A percentile compares a stretch with the other conserved stretches of the same genome.
phyloP scores from a whole-genome alignment of 1,140 invertebrate genomes.

The Brachionus calyciflorus region DNA sequence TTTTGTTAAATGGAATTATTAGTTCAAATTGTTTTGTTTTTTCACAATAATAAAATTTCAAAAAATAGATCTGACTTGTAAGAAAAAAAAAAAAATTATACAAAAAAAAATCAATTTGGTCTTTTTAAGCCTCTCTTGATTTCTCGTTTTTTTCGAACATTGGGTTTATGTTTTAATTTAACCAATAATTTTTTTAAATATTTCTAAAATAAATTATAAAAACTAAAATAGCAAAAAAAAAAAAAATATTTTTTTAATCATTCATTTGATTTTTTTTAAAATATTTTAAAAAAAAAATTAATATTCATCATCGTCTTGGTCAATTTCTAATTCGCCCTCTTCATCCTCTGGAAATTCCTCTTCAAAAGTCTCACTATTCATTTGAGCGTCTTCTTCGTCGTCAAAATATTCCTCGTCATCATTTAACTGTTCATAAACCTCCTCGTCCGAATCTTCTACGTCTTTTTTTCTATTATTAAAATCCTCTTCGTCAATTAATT shows the following conservation, averaged over 20 bases:
- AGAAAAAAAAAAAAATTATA: not conserved
- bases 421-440: slow-evolving; percentile 17
- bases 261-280: not conserved
- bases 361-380: not conserved
- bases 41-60: not conserved
- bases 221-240: too few relatives aligned
- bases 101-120: not conserved
- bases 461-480: not conserved
- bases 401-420: slow-evolving; percentile 17
- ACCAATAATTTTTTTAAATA: not conserved
- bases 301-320: not conserved
- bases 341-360: not conserved
- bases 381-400: not conserved
- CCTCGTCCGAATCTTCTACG: not conserved
- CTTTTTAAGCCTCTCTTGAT: not conserved
- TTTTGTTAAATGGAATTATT: not conserved
- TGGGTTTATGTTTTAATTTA: not conserved
- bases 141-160: too few relatives aligned
- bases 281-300: too few relatives aligned
- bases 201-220: not conserved
- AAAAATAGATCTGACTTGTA: not conserved
- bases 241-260: not conserved
- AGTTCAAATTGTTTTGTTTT: not conserved
- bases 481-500: slow-evolving; percentile 29
- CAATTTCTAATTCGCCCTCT: not conserved